phyloP scores from a whole-genome alignment of 2,888 invertebrate species.

The Trissoscelio sp. region DNA sequence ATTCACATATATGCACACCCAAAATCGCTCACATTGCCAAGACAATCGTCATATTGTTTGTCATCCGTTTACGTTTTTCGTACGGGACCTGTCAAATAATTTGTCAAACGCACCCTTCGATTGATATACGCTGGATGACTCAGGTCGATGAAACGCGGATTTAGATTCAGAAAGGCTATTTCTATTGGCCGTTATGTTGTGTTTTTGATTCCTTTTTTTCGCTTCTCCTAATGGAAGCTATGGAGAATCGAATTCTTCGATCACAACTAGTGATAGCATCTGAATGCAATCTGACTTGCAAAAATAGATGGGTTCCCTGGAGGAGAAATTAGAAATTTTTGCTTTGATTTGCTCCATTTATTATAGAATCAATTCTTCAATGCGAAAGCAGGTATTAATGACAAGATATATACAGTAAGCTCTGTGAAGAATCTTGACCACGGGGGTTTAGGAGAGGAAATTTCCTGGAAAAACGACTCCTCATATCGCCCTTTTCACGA shows the following conservation, averaged over 20 bases:
- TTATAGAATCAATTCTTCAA: too few relatives aligned
- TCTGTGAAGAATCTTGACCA: too few relatives aligned
- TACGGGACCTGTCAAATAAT: slow-evolving; percentile 40
- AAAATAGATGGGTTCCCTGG: too few relatives aligned
- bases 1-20: slow-evolving; percentile 53
- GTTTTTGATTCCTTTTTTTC: not conserved
- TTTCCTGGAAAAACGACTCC: too few relatives aligned
- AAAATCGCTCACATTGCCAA: slow-evolving; percentile 43
- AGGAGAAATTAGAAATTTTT: too few relatives aligned
- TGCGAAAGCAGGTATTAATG: too few relatives aligned
- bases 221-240: not conserved
- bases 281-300: too few relatives aligned
- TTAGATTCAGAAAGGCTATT: slow-evolving; percentile 1
- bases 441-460: too few relatives aligned
- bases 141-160: not conserved
- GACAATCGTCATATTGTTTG: slow-evolving; percentile 57
- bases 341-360: too few relatives aligned
- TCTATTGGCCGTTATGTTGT: not conserved
- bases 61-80: slow-evolving; percentile 39
- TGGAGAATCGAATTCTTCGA: not conserved
- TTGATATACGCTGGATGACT: slow-evolving; percentile 9
- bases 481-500: too few relatives aligned
- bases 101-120: slow-evolving; percentile 25
- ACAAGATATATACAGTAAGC: too few relatives aligned
- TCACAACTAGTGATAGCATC: too few relatives aligned